A percentile compares a stretch with the other conserved stretches of the same genome.
These are phyloP conservation scores for Cybosia mesomella DNA, from an alignment of 2,888 invertebrate species.

Conservation along the genomic window DNA sequence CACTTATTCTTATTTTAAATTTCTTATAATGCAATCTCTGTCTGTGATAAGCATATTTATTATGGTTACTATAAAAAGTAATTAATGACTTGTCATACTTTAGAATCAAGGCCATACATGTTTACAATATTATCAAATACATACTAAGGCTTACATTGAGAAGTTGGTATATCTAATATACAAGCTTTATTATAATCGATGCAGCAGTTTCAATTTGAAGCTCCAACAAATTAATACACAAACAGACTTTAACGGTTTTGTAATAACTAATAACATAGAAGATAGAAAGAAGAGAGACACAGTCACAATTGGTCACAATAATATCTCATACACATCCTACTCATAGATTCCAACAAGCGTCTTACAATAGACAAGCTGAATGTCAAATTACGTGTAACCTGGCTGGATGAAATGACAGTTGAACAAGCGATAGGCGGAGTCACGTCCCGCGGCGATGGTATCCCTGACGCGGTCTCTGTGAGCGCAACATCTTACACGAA, in stretches of 20 bases:
- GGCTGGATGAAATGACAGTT: conserved; percentile 53
- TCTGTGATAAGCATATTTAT: background rate
- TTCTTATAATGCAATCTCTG: background rate
- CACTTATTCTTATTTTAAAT: background rate
- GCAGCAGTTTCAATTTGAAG: background rate
- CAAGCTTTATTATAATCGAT: background rate
- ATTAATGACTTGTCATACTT: background rate
- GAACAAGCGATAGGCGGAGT: conserved; percentile 63
- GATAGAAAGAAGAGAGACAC: background rate
- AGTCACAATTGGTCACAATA: background rate
- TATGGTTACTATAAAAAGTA: background rate
- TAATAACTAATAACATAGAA: background rate
- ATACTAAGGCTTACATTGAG: too few relatives aligned
- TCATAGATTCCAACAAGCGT: conserved; percentile 25
- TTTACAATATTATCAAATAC: too few relatives aligned
- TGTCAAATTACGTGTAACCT: conserved; percentile 58
- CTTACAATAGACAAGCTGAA: conserved; percentile 29
- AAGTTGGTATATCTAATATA: too few relatives aligned
- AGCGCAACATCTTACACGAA: conserved; percentile 83
- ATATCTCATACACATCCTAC: too few relatives aligned
- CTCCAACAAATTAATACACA: background rate
- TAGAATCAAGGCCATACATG: too few relatives aligned
- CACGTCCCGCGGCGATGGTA: conserved; percentile 84
- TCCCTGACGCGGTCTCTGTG: conserved; percentile 76
- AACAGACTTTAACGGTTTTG: background rate